Evolutionary conservation across 2,888 invertebrate species (phyloP), one percentile per base, ranked within the genome.

Genomic region (Cerceris ruficornis): DNA sequence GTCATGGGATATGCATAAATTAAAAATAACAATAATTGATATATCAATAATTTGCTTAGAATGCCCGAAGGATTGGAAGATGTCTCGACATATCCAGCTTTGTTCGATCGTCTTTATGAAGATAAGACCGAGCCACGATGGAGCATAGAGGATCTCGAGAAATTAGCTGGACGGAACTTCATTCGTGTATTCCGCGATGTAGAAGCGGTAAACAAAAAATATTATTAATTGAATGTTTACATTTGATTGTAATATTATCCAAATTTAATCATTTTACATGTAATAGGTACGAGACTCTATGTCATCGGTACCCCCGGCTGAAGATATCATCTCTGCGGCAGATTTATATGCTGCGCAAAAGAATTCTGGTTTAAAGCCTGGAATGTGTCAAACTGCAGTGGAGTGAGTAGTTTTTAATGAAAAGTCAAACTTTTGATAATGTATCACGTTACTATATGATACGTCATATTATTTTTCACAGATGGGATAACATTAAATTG

Each of bases 131-230:
- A 89, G 59, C 88, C 91, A 28, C 46, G 70, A 43, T 94, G 94
- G 94, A 92, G 90, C 0, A 87, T 86, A 6, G 89, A 87, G 28
- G 93, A 94, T 81, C 88, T 94, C 17, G 91, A 92, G 78, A 93
- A 94, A 85, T 87, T 94, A 46, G 93, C 94, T 6, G 93, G 93
- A 6, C 86, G 88, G 55, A 94, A 94, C 87, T 89, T 94, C 2
- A 86, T 94, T 46, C 87, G 93, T 49, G 93, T 94, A 4, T 92
- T 94, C 69, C 84, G 84, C 54, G 88, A 87, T 62, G 93, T 91
- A 0, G 94, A 93, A 85, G 59, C 69, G 41, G 89, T 88, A 68
- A 75, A 72, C 80, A 42, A 4, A 68, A 49, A 11, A 49, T 1
- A 68, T 58, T 41, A n/a, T 61, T 57, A 28, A 28, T 55, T 13